Evolutionary conservation across 2,888 invertebrate genomes (phyloP), one percentile per base, ranked within the genome.

Genomic region (Hirtodrosophila histrioides): DNA sequence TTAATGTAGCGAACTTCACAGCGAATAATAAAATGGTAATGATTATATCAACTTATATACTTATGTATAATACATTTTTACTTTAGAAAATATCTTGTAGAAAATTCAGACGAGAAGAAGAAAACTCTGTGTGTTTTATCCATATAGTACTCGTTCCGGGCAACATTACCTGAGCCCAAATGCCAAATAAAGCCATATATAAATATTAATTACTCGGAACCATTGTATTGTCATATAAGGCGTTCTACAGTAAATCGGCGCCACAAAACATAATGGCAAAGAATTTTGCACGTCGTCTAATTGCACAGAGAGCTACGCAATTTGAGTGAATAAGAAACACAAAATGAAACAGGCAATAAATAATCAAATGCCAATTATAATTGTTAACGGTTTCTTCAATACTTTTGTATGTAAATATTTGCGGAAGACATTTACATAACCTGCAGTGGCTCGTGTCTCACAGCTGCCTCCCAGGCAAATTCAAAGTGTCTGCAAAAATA

Each of bases 401-500:
- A 44, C 49, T 31, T 66, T 64, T 56, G 24, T 72, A 83, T 85
- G 84, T 83, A 80, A 85, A 88, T 86, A 56, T 80, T 83, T 83
- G 86, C 88, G 85, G 88, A 85, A 88, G 88, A 55, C 67, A 83
- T 80, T 86, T 71, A 81, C 84, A 86, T 82, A 84, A 62, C 64
- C 48, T 58, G 82, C 76, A 69, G 67, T 45, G 65, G 57, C 53
- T 54, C 64, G 76, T 9, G 10, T 45, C 27, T 62, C 31, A 41
- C 23, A 17, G 50, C 48, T 35, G 35, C n/a, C 43, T 7, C 7
- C 55, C 40, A n/a, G 9, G 17, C 49, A 29, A 44, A 3, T 31
- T 31, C 43, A 4, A 9, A 11, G n/a, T 23, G n/a, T 81, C 46
- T 65, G 75, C 73, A 72, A 62, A 45, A 45, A 61, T 60, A 69